These are phyloP conservation scores for Synanthedon myopaeformis DNA, from an alignment of 2,888 invertebrate genomes.

Conservation along the genomic window DNA sequence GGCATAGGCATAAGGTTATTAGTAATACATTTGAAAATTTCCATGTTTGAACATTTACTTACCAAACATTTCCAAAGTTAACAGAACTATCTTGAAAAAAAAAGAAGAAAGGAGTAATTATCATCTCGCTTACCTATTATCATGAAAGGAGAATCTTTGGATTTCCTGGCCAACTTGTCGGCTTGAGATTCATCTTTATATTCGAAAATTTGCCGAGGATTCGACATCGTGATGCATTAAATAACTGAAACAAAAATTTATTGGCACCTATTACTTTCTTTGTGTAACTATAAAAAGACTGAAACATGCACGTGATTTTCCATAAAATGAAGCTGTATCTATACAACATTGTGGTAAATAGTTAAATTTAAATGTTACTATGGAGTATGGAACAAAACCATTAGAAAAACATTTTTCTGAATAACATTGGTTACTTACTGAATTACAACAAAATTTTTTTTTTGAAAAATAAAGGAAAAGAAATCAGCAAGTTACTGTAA, in stretches of 20 bases:
- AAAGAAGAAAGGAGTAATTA: neutral
- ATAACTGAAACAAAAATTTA: neutral
- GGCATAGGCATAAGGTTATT: too few species aligned
- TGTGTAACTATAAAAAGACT: neutral
- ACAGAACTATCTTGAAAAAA: neutral
- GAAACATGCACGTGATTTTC: conserved; percentile 1
- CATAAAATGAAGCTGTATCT: too few species aligned
- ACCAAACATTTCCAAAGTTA: neutral
- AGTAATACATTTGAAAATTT: too few species aligned
- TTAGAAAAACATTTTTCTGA: too few species aligned
- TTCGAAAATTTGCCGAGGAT: conserved; percentile 42
- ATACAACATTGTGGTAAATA: too few species aligned
- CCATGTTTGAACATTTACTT: neutral
- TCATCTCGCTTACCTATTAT: conserved; percentile 71
- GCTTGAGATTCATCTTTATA: conserved; percentile 68
- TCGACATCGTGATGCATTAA: conserved; percentile 32
- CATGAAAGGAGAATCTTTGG: conserved; percentile 80
- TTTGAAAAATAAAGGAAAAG: too few species aligned
- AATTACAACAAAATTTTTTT: too few species aligned
- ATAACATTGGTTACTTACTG: too few species aligned
- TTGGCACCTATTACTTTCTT: neutral
- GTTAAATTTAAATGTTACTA: too few species aligned
- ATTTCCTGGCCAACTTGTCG: conserved; percentile 73
- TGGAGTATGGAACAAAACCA: too few species aligned
- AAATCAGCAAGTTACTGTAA: too few species aligned